Conservation (phyloP, 2,888 invertebrate genomes). For the Drosophila pseudotakahashii region DNA sequence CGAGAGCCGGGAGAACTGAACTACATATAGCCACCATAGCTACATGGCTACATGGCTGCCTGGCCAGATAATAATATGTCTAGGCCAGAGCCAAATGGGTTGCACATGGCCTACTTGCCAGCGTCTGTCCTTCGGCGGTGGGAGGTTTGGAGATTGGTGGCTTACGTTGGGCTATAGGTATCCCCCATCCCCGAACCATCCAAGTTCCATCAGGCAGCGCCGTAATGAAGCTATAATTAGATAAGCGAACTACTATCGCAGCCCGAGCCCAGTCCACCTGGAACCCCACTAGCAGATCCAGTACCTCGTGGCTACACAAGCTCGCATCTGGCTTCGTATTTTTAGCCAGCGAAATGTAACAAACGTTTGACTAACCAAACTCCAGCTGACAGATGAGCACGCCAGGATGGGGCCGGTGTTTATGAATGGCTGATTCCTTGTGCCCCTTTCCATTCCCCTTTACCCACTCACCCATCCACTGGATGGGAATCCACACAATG, state of each 20-base stretch:
- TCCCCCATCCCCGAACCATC: slow-evolving; percentile 39
- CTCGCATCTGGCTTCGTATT: slow-evolving; percentile 31
- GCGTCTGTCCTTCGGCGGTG: slow-evolving; percentile 31
- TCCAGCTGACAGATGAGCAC: slow-evolving; percentile 54
- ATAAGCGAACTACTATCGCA: slow-evolving; percentile 59
- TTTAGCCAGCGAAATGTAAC: slow-evolving; percentile 59
- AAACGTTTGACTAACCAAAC: slow-evolving; percentile 71
- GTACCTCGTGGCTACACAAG: slow-evolving; percentile 22
- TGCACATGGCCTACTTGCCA: slow-evolving; percentile 44
- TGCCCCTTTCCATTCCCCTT: background rate
- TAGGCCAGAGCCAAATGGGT: slow-evolving; percentile 36
- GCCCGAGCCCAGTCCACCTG: slow-evolving; percentile 13
- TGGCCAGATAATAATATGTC: slow-evolving; percentile 49
- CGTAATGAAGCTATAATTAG: slow-evolving; percentile 80
- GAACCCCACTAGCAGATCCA: background rate
- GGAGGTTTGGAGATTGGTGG: background rate
- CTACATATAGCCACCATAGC: too few relatives aligned
- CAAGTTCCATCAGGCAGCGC: slow-evolving; percentile 61
- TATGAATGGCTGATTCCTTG: slow-evolving; percentile 41
- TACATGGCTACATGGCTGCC: slow-evolving; percentile 20
- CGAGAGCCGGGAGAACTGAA: slow-evolving; percentile 31
- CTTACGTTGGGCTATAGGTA: slow-evolving; percentile 11
- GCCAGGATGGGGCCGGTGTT: slow-evolving; percentile 26
- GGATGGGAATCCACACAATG: slow-evolving; percentile 4
- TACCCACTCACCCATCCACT: slow-evolving; percentile 17